A percentile compares a stretch with the other conserved stretches of the same genome.
phyloP scores from a whole-genome alignment of 1,140 invertebrate genomes.

The Solen grandis region DNA sequence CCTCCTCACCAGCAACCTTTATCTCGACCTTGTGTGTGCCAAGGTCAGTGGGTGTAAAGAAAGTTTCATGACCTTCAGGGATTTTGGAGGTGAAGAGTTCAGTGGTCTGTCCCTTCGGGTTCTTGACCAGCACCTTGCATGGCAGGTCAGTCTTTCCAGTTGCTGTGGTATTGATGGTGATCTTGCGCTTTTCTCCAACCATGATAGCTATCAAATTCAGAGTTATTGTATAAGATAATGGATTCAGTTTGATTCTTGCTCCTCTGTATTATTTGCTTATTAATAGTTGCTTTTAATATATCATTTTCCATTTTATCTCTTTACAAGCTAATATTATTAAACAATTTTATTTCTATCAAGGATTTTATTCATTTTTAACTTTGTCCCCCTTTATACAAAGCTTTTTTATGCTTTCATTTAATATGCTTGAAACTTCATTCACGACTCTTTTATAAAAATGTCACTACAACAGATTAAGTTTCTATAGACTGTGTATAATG shows the following conservation, averaged over 20 bases:
- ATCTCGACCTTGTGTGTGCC: constrained; percentile 93
- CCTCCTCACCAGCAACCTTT: constrained; percentile 98
- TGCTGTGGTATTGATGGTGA: constrained; percentile 89
- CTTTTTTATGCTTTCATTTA: too few relatives aligned
- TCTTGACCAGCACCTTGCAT: constrained; percentile 82
- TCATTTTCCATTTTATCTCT: too few relatives aligned
- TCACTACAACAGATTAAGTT: too few relatives aligned
- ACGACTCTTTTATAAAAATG: too few relatives aligned
- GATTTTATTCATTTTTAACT: too few relatives aligned
- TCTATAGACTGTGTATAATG: too few relatives aligned
- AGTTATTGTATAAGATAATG: not conserved
- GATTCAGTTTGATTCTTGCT: not conserved
- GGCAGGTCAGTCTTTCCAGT: constrained; percentile 85
- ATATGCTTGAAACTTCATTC: too few relatives aligned
- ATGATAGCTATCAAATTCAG: constrained; percentile 81
- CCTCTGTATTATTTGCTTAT: too few relatives aligned
- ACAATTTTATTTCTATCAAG: too few relatives aligned
- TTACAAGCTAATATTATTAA: too few relatives aligned
- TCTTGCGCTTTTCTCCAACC: constrained; percentile 85
- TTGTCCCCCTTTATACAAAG: too few relatives aligned
- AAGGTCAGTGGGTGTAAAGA: constrained; percentile 90
- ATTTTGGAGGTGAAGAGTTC: constrained; percentile 85
- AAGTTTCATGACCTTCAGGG: constrained; percentile 89
- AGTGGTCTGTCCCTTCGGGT: constrained; percentile 80
- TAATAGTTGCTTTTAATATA: too few relatives aligned